Conservation (phyloP, 2,888 invertebrate species). For the Entomobrya proxima region DNA sequence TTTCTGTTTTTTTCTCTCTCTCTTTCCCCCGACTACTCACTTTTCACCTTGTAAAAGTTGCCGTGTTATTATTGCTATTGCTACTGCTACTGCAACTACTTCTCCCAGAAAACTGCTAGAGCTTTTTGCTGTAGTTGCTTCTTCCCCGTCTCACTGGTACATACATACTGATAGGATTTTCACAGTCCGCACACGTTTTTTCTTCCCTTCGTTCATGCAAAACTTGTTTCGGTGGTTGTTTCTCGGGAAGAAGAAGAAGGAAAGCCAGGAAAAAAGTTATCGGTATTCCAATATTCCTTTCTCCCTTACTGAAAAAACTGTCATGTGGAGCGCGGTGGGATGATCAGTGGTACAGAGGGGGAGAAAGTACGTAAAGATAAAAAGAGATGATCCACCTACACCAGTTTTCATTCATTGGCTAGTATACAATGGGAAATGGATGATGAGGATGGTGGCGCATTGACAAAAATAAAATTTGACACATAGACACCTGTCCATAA, state of each 20-base stretch:
- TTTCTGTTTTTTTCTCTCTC: constrained; percentile 7
- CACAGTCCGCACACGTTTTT: constrained; percentile 12
- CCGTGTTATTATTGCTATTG: background rate
- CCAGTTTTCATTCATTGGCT: no score
- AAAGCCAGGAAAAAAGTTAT: no score
- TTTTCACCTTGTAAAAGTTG: background rate
- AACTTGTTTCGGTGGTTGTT: constrained; percentile 9
- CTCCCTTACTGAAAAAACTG: no score
- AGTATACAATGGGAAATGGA: no score
- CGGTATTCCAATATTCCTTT: no score
- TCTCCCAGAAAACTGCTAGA: background rate
- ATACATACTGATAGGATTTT: background rate
- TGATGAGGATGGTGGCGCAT: no score
- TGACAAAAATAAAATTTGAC: no score
- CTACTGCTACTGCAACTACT: background rate
- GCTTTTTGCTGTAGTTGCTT: background rate
- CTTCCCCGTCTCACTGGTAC: background rate
- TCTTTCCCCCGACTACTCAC: background rate
- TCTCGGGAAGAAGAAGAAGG: no score
- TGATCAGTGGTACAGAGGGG: no score
- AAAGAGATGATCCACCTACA: background rate
- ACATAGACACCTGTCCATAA: no score
- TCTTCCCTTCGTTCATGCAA: background rate
- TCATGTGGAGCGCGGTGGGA: no score
- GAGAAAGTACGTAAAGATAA: background rate